These are phyloP conservation scores for Drosophila cognata DNA, from an alignment of 2,888 invertebrate genomes.

Conservation along the genomic window DNA sequence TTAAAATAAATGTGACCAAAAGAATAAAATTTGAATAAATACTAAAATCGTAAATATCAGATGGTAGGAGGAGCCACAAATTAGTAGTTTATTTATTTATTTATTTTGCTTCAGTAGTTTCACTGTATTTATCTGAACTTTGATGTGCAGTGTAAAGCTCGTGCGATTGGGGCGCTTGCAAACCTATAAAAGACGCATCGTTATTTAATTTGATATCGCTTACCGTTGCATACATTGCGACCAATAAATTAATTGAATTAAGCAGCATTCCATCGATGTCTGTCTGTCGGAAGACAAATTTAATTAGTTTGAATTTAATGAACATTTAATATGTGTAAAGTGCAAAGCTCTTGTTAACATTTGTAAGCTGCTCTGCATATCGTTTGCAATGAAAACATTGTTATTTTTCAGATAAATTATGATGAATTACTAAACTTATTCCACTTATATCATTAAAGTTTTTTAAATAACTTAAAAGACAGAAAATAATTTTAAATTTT, in stretches of 20 bases:
- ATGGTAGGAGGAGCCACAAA: neutral
- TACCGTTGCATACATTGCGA: slow-evolving; percentile 20
- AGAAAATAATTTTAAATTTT: neutral
- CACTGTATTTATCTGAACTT: neutral
- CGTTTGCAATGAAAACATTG: neutral
- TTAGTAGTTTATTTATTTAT: neutral
- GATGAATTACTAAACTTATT: neutral
- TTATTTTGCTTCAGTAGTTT: no score
- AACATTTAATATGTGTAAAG: slow-evolving; percentile 27
- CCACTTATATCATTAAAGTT: neutral
- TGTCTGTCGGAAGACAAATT: slow-evolving; percentile 15
- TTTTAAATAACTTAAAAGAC: neutral
- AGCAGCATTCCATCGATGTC: slow-evolving; percentile 16
- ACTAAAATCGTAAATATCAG: neutral
- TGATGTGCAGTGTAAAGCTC: slow-evolving; percentile 12
- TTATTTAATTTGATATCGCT: slow-evolving; percentile 62
- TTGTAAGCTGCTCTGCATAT: slow-evolving; percentile 5
- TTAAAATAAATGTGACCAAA: neutral
- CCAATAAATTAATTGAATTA: slow-evolving; percentile 64
- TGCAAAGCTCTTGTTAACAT: slow-evolving; percentile 1
- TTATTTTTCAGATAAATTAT: slow-evolving; percentile 1
- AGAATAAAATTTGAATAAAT: neutral
- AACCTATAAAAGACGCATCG: slow-evolving; percentile 49
- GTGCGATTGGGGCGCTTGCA: neutral
- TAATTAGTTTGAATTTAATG: slow-evolving; percentile 36